phyloP scores from a whole-genome alignment of 2,797 vertebrate species.

The Fistularia tabacaria region DNA sequence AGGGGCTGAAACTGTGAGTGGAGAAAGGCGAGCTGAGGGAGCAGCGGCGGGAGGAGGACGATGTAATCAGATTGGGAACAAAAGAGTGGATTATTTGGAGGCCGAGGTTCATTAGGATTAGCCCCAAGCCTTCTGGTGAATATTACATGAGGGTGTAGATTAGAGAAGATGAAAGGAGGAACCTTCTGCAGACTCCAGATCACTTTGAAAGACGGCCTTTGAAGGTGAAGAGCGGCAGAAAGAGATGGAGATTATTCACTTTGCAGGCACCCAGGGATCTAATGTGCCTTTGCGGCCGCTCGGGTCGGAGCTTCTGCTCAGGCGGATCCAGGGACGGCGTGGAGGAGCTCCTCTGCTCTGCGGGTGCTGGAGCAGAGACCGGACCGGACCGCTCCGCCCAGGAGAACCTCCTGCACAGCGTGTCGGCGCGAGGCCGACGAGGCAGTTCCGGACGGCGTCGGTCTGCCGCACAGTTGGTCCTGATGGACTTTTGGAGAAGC shows the following conservation, averaged over 20 bases:
- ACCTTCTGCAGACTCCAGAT: constrained; percentile 30
- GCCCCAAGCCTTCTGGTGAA: constrained; percentile 40
- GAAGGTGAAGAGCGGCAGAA: constrained; percentile 5
- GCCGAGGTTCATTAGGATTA: constrained; percentile 55
- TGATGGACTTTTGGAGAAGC: constrained; percentile 63
- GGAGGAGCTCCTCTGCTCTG: constrained; percentile 3
- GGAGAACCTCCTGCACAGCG: constrained; percentile 57
- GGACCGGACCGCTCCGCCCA: constrained; percentile 39
- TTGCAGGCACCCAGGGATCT: no score
- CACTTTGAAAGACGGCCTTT: constrained; percentile 22
- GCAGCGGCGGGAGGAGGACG: constrained; percentile 34
- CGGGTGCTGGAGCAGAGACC: no score
- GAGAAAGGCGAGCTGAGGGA: constrained; percentile 30
- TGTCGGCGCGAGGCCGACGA: constrained; percentile 59
- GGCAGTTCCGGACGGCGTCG: constrained; percentile 48
- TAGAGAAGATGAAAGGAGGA: constrained; percentile 39
- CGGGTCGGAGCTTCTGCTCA: neutral
- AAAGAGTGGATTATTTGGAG: constrained; percentile 55
- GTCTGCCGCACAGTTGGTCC: constrained; percentile 62
- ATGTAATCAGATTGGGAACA: constrained; percentile 52
- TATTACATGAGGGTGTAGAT: constrained; percentile 47
- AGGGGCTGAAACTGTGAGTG: constrained; percentile 32
- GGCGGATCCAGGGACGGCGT: no score
- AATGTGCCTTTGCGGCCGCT: no score
- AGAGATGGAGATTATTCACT: no score